Base-by-base conservation (phyloP, 2,888 invertebrate species). In the Chromoteleia sp. region DNA sequence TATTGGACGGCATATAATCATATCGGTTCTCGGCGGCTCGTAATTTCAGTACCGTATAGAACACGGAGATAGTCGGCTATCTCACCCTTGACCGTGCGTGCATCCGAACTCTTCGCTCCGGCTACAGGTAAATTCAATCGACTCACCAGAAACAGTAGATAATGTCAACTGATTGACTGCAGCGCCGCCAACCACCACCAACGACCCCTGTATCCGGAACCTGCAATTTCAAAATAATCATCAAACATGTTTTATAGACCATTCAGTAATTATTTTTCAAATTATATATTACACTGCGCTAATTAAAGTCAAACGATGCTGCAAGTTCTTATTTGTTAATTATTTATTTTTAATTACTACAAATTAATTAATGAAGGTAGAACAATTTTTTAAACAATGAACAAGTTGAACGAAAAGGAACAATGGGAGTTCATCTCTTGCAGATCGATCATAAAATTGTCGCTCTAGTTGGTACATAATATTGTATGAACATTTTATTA, bases 81-180 rank as follows among this genome's bases (percentile, higher is more conserved):
- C 81, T 81, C 76, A 81, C 76, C 81, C 76, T 76, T 81, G 76
- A 81, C 81, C 81, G 71, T 48, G 59, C 67, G 81, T 65, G 81
- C 76, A 76, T 76, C 76, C 67, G 45, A 76, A 67, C 71, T 74
- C 65, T 29, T 15, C 5, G 36, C 68, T 61, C 29, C 54, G 29
- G 48, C 65, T 76, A 61, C 76, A 71, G 61, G 81, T 67, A 76
- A 81, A 76, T 76, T 81, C 71, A 81, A 81, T 81, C 76, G 71
- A 54, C 71, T 67, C 54, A 59, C 81, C 58, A 50, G 76, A 76
- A 76, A 76, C 81, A 36, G 56, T 75, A 80, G 80, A 80, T 80
- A 75, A 70, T 70, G 75, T 75, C 80, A 80, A 63, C 65, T 58
- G 56, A 75, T 74, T 50, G 68, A 61, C 61, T 43, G 43, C 52